Evolutionary conservation across 2,888 invertebrate genomes (phyloP), one percentile per base, ranked within the genome.

Genomic region (Melieria omissa): DNA sequence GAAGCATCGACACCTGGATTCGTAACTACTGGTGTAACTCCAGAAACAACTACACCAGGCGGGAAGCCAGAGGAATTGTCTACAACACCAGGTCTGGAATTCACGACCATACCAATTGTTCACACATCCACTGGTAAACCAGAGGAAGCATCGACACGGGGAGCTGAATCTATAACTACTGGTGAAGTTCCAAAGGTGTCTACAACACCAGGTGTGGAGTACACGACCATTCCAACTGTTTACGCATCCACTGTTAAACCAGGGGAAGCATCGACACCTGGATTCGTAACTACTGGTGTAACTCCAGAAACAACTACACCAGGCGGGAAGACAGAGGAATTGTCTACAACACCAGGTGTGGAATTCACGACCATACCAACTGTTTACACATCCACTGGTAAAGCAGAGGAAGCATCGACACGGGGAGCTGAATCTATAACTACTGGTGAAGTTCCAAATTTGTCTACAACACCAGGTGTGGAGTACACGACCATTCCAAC

Each of bases 221-320:
- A 3, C 29, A 29, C 29, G 29, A 29, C 29, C 29, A 29, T 1
- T 29, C 29, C 29, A 0, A 29, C 29, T 29, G 2, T 29, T 29
- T 29, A 29, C 29, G 3, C 29, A 29, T 2, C 29, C 29, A 29
- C 29, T 3, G 2, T 1, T 29, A 2, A 29, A 1, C 29, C 29
- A 29, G 29, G 3, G 29, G 29, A 29, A 29, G 29, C 29, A 29
- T 29, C 29, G 29, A 29, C 29, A 29, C 1, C 3, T 29, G 29
- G 2, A 29, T 1, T 29, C 29, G 3, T 29, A 29, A 49, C 70
- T 29, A n/a, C 16, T 2, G 10, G 44, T n/a, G 54, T 55, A 14
- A 61, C 0, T 41, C 14, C n/a, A 44, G 49, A 69, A 52, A 52
- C 62, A 7, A 67, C 71, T 3, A 71, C 57, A 16, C 44, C 44